phyloP scores from a whole-genome alignment of 2,113 vertebrate genomes.

The Odobenus rosmarus region DNA sequence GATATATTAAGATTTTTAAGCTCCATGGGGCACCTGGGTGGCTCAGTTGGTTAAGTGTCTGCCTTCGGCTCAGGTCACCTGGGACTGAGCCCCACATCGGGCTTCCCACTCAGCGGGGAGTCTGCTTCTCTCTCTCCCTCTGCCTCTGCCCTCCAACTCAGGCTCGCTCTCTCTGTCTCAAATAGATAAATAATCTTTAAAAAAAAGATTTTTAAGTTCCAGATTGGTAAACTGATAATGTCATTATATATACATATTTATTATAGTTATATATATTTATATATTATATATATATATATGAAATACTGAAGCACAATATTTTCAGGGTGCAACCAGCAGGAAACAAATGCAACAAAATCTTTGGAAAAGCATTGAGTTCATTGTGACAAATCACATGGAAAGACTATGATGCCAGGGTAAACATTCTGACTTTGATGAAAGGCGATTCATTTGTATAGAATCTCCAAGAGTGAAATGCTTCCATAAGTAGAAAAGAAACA shows the following conservation, averaged over 20 bases:
- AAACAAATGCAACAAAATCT: conserved; percentile 69
- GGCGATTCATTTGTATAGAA: conserved; percentile 36
- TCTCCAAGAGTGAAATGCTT: neutral
- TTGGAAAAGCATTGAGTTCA: conserved; percentile 1
- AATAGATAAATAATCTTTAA: neutral
- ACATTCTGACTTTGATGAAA: conserved; percentile 51
- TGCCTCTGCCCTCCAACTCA: neutral
- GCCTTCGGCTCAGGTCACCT: neutral
- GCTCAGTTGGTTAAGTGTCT: neutral
- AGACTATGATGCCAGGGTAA: neutral
- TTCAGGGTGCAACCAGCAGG: conserved; percentile 49
- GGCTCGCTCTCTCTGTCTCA: neutral
- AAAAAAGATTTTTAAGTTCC: neutral
- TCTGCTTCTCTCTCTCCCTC: neutral
- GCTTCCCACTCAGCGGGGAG: neutral
- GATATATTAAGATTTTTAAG: neutral
- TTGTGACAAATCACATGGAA: neutral
- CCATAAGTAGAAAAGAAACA: conserved; percentile 16
- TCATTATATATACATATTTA: neutral
- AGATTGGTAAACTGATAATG: neutral
- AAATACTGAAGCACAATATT: neutral
- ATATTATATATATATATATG: neutral
- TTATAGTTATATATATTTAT: neutral
- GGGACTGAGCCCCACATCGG: neutral
- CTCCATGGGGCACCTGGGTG: neutral